These are phyloP conservation scores for Phalacrocorax carbo DNA, from an alignment of 2,113 vertebrate genomes.

Conservation along the genomic window DNA sequence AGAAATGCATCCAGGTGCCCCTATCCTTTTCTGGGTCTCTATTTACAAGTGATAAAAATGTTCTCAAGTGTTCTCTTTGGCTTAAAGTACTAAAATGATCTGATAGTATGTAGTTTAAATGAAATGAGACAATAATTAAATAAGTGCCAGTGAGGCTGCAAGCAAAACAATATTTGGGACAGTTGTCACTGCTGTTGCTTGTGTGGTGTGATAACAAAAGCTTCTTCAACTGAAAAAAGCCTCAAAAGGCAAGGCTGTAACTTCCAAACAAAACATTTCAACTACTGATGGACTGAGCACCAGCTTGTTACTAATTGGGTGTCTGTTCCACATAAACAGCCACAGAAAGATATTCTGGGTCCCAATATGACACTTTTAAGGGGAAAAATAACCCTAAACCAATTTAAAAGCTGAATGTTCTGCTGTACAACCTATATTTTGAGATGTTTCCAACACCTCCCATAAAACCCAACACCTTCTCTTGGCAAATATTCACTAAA, in stretches of 20 bases:
- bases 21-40: background rate
- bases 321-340: background rate
- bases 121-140: conserved; percentile 8
- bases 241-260: background rate
- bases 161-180: background rate
- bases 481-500: conserved; percentile 20
- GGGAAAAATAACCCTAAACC: background rate
- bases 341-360: background rate
- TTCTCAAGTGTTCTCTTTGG: background rate
- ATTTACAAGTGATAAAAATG: background rate
- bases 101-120: background rate
- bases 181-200: background rate
- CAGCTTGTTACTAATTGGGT: background rate
- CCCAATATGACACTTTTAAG: background rate
- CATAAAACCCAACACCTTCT: background rate
- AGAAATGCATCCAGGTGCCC: background rate
- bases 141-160: background rate
- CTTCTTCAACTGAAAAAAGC: background rate
- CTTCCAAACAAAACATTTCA: background rate
- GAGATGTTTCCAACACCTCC: background rate
- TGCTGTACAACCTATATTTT: background rate
- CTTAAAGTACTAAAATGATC: conserved; percentile 23
- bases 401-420: background rate
- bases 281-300: background rate
- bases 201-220: background rate